Base-by-base conservation (phyloP, 1,140 invertebrate species). In the Diachasmimorpha longicaudata region DNA sequence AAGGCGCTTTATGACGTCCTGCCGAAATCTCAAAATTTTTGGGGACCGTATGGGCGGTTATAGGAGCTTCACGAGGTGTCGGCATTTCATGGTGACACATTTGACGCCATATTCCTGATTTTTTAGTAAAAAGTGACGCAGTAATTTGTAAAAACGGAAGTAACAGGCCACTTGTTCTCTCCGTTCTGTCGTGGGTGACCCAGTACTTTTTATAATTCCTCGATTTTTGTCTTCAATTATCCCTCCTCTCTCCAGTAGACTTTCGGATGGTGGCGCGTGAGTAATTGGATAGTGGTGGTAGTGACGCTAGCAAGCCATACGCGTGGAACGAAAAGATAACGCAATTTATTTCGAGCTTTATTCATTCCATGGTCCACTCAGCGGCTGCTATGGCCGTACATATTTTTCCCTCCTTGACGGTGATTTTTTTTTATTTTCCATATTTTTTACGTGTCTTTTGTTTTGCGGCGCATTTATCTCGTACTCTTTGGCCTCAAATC, bases 251-350 rank as follows among this genome's bases (percentile, higher is more conserved):
- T 36, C 11, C n/a, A 8, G 36, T n/a, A 14, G 39, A 19, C 48
- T 74, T 75, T 75, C 74, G 37, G 55, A 23, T 70, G 71, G 69
- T 74, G 52, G 16, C 48, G 63, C 21, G 70, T 77, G 78, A 77
- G 70, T 79, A 76, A 76, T 76, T 79, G 78, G 77, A 74, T 74
- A 73, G 75, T 75, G 74, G 80, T 75, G 74, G 80, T 78, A 76
- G 78, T 75, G 78, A 79, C 74, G 78, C 78, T 77, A 52, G 72
- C 75, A 76, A 85, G 79, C 80, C 83, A 85, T 85, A 85, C 84
- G 84, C 83, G 82, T 86, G 85, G 85, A 86, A 86, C 83, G 85
- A 86, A 86, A 85, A 86, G 85, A 86, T 86, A 86, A 86, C 85
- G 82, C 85, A 85, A 85, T 86, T 86, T 85, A 86, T 85, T 84